A percentile compares a stretch with the other conserved stretches of the same genome.
These are phyloP conservation scores for Tetrapedia diversipes DNA, from an alignment of 2,888 invertebrate genomes.

Conservation along the genomic window DNA sequence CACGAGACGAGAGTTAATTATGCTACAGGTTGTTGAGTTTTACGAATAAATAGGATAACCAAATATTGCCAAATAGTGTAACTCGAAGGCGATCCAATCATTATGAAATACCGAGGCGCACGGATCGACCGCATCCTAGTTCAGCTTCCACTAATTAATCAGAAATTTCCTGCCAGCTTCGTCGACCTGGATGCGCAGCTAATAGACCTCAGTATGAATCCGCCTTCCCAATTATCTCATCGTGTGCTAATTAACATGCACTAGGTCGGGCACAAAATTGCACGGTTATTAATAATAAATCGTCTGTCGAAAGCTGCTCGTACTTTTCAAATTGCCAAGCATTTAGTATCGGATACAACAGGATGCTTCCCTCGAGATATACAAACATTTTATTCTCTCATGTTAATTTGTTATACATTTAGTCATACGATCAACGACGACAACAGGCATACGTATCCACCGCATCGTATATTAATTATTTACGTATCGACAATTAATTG, in stretches of 20 bases:
- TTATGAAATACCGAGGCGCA: slow-evolving; percentile 32
- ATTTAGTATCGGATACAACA: too few species aligned
- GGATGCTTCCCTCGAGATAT: too few species aligned
- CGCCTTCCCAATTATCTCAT: slow-evolving; percentile 64
- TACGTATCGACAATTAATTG: too few species aligned
- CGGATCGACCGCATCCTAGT: slow-evolving; percentile 53
- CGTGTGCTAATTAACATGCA: slow-evolving; percentile 62
- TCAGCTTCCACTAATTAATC: slow-evolving; percentile 66
- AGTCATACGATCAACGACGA: too few species aligned
- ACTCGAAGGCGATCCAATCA: slow-evolving; percentile 32
- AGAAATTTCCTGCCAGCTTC: slow-evolving; percentile 64
- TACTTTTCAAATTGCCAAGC: neutral
- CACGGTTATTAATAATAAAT: slow-evolving; percentile 16
- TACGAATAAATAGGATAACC: neutral
- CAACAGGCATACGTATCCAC: too few species aligned
- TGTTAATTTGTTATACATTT: too few species aligned
- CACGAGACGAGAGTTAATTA: neutral
- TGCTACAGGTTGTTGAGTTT: neutral
- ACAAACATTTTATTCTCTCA: too few species aligned
- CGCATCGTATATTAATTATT: too few species aligned
- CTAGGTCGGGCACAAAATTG: slow-evolving; percentile 30
- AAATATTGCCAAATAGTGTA: slow-evolving; percentile 26
- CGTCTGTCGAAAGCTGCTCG: neutral
- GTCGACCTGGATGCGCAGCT: slow-evolving; percentile 51
- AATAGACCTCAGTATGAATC: slow-evolving; percentile 63